Evolutionary conservation across 2,888 invertebrate species (phyloP).

Genomic region (Trichogramma evanescens): DNA sequence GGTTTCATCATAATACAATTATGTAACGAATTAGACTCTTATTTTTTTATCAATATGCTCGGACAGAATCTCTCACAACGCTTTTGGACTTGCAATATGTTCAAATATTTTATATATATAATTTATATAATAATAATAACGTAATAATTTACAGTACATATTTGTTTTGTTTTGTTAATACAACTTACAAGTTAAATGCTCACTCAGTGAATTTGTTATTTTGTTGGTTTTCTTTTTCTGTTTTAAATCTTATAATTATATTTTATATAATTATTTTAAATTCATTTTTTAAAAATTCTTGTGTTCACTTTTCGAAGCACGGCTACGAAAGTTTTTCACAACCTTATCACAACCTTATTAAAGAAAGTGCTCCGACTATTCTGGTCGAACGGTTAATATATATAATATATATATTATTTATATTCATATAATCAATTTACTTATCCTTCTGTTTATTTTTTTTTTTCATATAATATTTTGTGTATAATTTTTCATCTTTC

Average conservation of each 20-base stretch:
- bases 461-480: conserved; percentile 7
- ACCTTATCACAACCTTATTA: conserved; percentile 48
- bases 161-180: background rate
- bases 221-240: conserved; percentile 6
- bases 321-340: conserved; percentile 44
- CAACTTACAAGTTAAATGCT: too few relatives aligned
- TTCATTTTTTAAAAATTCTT: conserved; percentile 32
- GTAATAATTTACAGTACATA: too few relatives aligned
- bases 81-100: conserved; percentile 8
- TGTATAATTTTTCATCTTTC: conserved; percentile 2
- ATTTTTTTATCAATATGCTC: conserved; percentile 2
- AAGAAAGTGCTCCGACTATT: conserved; percentile 37
- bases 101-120: background rate
- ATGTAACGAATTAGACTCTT: background rate
- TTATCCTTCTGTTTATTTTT: conserved; percentile 3
- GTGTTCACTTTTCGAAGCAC: conserved; percentile 36
- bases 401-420: background rate
- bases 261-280: conserved; percentile 2
- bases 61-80: conserved; percentile 19
- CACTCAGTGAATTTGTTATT: background rate
- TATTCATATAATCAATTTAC: background rate
- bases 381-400: conserved; percentile 27
- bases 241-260: conserved; percentile 2
- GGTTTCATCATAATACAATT: background rate
- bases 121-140: too few relatives aligned